Conservation (phyloP, 2,113 vertebrate genomes). For the zebrafish (Danio rerio) region DNA sequence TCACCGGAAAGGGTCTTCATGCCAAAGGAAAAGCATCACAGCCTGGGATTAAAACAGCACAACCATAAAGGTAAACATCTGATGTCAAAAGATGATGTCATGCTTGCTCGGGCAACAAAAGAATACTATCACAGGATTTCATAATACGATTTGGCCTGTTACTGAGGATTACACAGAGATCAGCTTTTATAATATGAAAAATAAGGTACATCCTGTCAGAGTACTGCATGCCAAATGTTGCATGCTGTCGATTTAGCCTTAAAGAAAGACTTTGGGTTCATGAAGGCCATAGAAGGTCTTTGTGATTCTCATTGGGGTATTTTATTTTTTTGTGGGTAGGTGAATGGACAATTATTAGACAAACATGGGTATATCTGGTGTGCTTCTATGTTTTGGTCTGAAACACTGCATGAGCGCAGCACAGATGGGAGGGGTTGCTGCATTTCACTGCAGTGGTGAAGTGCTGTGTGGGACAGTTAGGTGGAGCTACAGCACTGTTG, state of each 20-base stretch:
- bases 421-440: constrained; percentile 1
- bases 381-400: not conserved
- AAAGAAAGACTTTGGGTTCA: not conserved
- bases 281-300: not conserved
- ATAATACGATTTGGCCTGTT: not conserved
- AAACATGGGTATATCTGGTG: not conserved
- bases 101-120: not conserved
- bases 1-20: not conserved
- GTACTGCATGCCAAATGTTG: not conserved
- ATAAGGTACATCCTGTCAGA: not conserved
- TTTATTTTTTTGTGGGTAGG: not conserved
- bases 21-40: not conserved
- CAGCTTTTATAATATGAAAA: not conserved
- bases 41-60: constrained; percentile 17
- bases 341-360: not conserved
- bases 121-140: not conserved
- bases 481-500: constrained; percentile 14
- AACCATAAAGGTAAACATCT: constrained; percentile 2
- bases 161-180: not conserved
- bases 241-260: not conserved
- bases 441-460: constrained; percentile 45
- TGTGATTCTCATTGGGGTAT: not conserved
- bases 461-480: not conserved
- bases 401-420: not conserved
- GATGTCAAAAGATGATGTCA: not conserved